A percentile compares a stretch with the other conserved stretches of the same genome.
These are phyloP conservation scores for Parauchenoglanis ngamensis DNA, from an alignment of 2,797 vertebrate genomes.

Conservation along the genomic window DNA sequence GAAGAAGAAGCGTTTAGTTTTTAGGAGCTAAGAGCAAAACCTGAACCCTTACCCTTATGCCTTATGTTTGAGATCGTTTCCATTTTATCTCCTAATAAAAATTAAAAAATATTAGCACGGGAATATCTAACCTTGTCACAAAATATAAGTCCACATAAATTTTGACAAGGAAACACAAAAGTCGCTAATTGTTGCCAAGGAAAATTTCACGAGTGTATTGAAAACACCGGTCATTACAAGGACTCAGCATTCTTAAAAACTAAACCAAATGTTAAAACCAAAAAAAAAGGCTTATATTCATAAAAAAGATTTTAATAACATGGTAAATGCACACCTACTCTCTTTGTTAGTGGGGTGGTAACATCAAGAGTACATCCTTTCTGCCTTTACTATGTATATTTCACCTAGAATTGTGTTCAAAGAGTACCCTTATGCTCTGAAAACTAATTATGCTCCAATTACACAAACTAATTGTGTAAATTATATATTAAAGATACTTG, in stretches of 20 bases:
- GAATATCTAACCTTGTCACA: background rate
- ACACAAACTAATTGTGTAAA: too few species aligned
- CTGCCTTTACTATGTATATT: background rate
- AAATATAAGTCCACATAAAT: background rate
- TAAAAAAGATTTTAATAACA: too few species aligned
- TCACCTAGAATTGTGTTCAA: background rate
- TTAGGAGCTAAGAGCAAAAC: background rate
- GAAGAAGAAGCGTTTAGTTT: background rate
- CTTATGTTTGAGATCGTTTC: background rate
- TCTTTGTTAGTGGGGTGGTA: background rate
- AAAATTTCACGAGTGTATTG: too few species aligned
- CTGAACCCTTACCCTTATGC: background rate
- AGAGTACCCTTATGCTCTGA: background rate
- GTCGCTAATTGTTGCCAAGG: too few species aligned
- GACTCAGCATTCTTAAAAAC: too few species aligned
- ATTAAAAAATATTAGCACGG: background rate
- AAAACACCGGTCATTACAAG: too few species aligned
- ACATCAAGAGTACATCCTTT: background rate
- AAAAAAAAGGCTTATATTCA: too few species aligned
- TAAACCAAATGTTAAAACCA: too few species aligned
- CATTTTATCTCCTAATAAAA: too few species aligned
- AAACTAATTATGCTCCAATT: too few species aligned
- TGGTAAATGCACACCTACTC: too few species aligned
- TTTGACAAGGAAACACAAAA: too few species aligned
- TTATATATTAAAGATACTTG: background rate